Conservation (phyloP, 2,888 invertebrate species). For the Cremastobaeus sp. region DNA sequence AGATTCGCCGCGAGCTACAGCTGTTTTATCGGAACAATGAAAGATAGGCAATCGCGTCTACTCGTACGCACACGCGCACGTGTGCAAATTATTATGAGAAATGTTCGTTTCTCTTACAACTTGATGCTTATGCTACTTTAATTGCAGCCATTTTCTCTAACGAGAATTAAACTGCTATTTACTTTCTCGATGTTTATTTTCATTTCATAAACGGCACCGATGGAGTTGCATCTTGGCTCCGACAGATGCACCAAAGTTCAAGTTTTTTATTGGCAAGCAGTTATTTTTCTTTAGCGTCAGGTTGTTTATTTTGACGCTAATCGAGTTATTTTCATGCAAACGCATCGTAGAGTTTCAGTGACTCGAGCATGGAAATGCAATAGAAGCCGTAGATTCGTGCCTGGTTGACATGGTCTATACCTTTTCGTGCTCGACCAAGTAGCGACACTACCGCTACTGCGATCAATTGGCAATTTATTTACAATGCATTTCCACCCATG, state of each 20-base stretch:
- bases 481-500: too few relatives aligned
- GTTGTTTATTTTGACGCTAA: neutral
- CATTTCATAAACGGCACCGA: constrained; percentile 39
- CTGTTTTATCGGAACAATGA: constrained; percentile 45
- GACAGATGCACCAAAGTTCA: too few relatives aligned
- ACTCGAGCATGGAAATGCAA: constrained; percentile 28
- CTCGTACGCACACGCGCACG: constrained; percentile 8
- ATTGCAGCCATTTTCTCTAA: constrained; percentile 58
- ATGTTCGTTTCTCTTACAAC: constrained; percentile 53
- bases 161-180: constrained; percentile 55
- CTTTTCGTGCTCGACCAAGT: constrained; percentile 19
- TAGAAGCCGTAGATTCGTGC: constrained; percentile 45
- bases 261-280: too few relatives aligned
- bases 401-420: constrained; percentile 39
- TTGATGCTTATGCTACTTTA: constrained; percentile 45
- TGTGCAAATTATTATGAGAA: constrained; percentile 43
- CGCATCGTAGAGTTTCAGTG: constrained; percentile 24
- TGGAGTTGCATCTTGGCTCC: too few relatives aligned
- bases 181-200: constrained; percentile 57
- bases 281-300: too few relatives aligned
- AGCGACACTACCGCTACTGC: constrained; percentile 22
- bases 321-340: constrained; percentile 22
- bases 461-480: too few relatives aligned
- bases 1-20: constrained; percentile 49
- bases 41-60: constrained; percentile 36